phyloP scores from a whole-genome alignment of 2,888 invertebrate species.

The Athrips mouffetella region DNA sequence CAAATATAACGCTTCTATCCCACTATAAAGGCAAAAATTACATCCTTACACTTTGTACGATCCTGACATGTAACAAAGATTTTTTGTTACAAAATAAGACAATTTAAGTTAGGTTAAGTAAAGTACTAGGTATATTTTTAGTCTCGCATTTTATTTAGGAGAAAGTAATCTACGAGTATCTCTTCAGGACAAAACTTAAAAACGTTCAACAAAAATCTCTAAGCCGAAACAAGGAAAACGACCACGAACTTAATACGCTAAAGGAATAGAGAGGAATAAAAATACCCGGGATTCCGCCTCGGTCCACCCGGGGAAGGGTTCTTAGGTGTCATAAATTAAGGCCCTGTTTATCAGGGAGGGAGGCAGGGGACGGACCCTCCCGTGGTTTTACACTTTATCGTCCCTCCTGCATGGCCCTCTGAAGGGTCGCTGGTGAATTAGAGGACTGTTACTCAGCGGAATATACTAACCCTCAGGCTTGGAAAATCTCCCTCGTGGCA shows the following conservation, averaged over 20 bases:
- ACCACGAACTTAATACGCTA: background rate
- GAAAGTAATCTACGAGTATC: too few species aligned
- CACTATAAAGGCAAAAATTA: too few species aligned
- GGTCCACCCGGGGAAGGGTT: slow-evolving; percentile 55
- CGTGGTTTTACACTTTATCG: slow-evolving; percentile 75
- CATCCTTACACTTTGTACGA: too few species aligned
- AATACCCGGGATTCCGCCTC: slow-evolving; percentile 27
- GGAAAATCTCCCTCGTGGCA: slow-evolving; percentile 19
- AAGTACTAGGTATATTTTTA: too few species aligned
- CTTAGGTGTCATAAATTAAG: slow-evolving; percentile 74
- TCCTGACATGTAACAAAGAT: too few species aligned
- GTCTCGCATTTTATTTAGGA: background rate
- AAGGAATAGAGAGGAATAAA: slow-evolving; percentile 10
- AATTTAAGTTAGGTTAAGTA: too few species aligned
- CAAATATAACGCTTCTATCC: too few species aligned
- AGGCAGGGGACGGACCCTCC: slow-evolving; percentile 57
- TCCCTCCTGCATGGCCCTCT: slow-evolving; percentile 59
- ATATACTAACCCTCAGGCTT: slow-evolving; percentile 53
- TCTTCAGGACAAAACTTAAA: background rate
- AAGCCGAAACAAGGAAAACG: slow-evolving; percentile 4
- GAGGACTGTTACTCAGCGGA: slow-evolving; percentile 63
- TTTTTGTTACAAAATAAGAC: too few species aligned
- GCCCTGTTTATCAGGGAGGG: slow-evolving; percentile 70
- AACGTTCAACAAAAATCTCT: background rate
- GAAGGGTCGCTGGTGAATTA: slow-evolving; percentile 62